Percentiles rank a stretch among this genome's conserved stretches.
Conservation (phyloP, 92 coral and sea anemone genomes). For the Parazoanthus swiftii region DNA sequence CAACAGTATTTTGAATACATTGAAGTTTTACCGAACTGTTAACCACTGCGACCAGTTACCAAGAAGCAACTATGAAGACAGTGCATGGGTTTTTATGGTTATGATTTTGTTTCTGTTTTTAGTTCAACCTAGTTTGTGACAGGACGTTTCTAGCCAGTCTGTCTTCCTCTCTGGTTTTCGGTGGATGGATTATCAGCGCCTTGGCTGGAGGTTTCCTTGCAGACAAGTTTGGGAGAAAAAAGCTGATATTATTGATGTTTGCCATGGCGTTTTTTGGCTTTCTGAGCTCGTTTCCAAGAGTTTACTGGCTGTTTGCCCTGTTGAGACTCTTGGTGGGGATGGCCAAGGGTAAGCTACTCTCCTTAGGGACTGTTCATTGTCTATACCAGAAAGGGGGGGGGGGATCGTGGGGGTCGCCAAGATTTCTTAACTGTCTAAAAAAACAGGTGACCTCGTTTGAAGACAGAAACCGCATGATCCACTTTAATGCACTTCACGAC, state of each 20-base stretch:
- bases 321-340: constrained; percentile 29
- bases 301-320: constrained; percentile 42
- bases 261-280: constrained; percentile 37
- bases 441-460: too few species aligned
- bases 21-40: too few species aligned
- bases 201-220: constrained; percentile 24
- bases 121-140: constrained; percentile 30
- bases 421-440: too few species aligned
- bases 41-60: too few species aligned
- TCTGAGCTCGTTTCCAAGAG: constrained; percentile 37
- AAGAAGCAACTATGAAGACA: too few species aligned
- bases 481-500: too few species aligned
- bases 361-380: neutral
- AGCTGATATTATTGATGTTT: constrained; percentile 35
- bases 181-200: constrained; percentile 32
- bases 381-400: neutral
- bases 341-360: neutral
- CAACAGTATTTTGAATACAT: too few species aligned
- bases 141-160: constrained; percentile 37
- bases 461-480: too few species aligned
- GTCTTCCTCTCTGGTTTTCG: constrained; percentile 34
- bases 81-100: too few species aligned
- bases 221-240: constrained; percentile 42
- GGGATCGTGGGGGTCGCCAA: neutral
- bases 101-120: neutral